Evolutionary conservation across 2,888 invertebrate genomes (phyloP), one percentile per base, ranked within the genome.

Genomic region (Pegoplata infirma): DNA sequence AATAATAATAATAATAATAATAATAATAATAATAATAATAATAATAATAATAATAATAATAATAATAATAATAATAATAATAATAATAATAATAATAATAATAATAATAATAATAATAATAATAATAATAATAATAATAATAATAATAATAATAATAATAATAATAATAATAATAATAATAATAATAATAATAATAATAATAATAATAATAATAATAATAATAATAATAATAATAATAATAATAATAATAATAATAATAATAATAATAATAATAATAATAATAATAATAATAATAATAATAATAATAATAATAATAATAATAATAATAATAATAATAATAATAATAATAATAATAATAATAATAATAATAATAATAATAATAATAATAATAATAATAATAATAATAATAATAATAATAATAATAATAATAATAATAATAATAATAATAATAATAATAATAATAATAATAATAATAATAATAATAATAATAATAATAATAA

Each of bases 1-100:
- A 47, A 47, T 47, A 47, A 47, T 47, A 47, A 47, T 47, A 47
- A 47, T 47, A 47, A 47, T 47, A 47, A 47, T 47, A 47, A 47
- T 47, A 47, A 47, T 47, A 47, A 47, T 47, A 47, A 47, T 47
- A 47, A 47, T 47, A 47, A 47, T 47, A 47, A 47, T 47, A 47
- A 47, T 47, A 47, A 47, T 47, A 47, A 47, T 47, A 47, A 47
- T 47, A 47, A 47, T 47, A 47, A 47, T 47, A 47, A 47, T 47
- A 47, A 47, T 47, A 47, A 47, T 47, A 47, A 47, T 47, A 47
- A 47, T 47, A 47, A 47, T 47, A 47, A 47, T 47, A 47, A 47
- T 47, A 47, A 47, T 47, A 47, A 47, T 47, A 47, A 47, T 47
- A 47, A 47, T 47, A 47, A 47, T 47, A 47, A 47, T 47, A 47